phyloP scores from a whole-genome alignment of 2,888 invertebrate genomes.

The Melangyna quadrimaculata region DNA sequence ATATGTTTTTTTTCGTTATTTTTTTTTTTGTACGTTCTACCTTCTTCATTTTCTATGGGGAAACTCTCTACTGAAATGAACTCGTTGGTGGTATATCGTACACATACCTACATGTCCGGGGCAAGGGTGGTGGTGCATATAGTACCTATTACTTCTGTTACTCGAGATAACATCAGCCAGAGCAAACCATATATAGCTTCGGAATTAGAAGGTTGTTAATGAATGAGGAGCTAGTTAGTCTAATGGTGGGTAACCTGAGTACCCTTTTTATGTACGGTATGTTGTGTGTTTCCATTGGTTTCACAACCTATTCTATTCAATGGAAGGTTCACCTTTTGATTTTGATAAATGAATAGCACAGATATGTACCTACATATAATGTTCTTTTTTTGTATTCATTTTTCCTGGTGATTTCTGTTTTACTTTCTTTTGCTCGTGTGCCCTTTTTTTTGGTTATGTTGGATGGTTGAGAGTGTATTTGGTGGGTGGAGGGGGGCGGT shows the following conservation, averaged over 20 bases:
- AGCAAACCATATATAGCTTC: background rate
- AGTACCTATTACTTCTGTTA: slow-evolving; percentile 55
- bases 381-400: background rate
- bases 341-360: slow-evolving; percentile 64
- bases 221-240: slow-evolving; percentile 64
- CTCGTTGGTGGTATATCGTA: background rate
- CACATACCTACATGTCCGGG: background rate
- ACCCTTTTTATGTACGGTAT: slow-evolving; percentile 46
- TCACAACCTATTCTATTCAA: slow-evolving; percentile 53
- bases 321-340: slow-evolving; percentile 57
- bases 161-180: slow-evolving; percentile 37
- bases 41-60: background rate
- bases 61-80: background rate
- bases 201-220: slow-evolving; percentile 54
- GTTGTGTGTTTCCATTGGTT: slow-evolving; percentile 53
- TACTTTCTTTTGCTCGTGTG: slow-evolving; percentile 11
- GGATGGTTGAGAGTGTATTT: no score
- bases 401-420: background rate
- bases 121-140: background rate
- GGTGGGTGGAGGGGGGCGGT: background rate
- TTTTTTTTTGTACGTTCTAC: slow-evolving; percentile 5
- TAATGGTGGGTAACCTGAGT: slow-evolving; percentile 66
- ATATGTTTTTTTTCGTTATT: background rate
- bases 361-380: background rate
- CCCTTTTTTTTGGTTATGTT: background rate